Evolutionary conservation across 1,140 invertebrate genomes (phyloP).

Genomic region (Euglossa dilemma): DNA sequence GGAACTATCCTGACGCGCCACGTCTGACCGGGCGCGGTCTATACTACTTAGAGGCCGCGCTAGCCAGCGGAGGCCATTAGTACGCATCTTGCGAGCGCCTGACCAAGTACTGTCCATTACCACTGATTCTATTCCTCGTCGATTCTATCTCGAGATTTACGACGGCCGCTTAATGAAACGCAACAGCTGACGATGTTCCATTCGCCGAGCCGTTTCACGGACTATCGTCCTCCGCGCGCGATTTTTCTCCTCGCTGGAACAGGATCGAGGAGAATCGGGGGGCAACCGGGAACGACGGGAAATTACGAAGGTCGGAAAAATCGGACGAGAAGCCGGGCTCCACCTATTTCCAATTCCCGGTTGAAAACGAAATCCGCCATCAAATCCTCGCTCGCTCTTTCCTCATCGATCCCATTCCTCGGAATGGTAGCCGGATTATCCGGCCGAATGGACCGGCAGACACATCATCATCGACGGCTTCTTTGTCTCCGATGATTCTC

Average conservation of each 20-base stretch:
- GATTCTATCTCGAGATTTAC: constrained; percentile 9
- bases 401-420: constrained; percentile 46
- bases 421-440: constrained; percentile 56
- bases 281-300: not conserved
- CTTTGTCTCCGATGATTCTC: constrained; percentile 60
- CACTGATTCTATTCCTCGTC: not conserved
- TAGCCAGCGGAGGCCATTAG: not conserved
- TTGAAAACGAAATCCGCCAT: constrained; percentile 25
- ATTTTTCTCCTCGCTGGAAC: not conserved
- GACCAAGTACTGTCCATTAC: not conserved
- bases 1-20: not conserved
- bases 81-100: constrained; percentile 15
- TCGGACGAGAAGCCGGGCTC: not conserved
- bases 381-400: constrained; percentile 10
- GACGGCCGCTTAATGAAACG: not conserved
- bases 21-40: not conserved
- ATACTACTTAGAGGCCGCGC: not conserved
- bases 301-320: not conserved
- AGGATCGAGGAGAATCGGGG: not conserved
- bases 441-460: constrained; percentile 42
- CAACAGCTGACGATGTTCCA: too few species aligned
- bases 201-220: not conserved
- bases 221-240: too few species aligned
- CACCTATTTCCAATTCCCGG: constrained; percentile 16
- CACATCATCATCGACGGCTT: constrained; percentile 58